Evolutionary conservation across 2,888 invertebrate genomes (phyloP).

Genomic region (Pollenia amentaria): DNA sequence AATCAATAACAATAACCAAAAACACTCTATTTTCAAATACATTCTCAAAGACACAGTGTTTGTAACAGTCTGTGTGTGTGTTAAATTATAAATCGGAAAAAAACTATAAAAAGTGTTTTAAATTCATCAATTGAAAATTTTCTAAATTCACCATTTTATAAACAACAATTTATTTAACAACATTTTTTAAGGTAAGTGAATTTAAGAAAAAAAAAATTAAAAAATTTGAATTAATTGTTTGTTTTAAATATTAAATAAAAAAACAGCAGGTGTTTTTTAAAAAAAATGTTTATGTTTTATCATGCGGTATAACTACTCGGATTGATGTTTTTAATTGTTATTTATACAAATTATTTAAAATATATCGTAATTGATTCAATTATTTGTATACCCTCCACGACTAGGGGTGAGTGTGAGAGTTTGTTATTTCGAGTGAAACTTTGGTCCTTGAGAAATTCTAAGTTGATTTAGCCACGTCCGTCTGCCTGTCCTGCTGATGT

Average conservation of each 20-base stretch:
- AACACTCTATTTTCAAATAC: slow-evolving; percentile 1
- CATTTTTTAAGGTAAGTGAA: slow-evolving; percentile 43
- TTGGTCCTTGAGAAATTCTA: too few species aligned
- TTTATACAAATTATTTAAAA: too few species aligned
- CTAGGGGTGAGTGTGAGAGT: too few species aligned
- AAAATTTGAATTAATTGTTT: background rate
- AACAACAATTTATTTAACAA: background rate
- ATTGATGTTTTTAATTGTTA: background rate
- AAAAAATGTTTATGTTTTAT: background rate
- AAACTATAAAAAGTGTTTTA: slow-evolving; percentile 8
- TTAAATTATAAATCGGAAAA: background rate
- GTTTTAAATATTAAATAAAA: background rate
- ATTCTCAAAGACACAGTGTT: background rate
- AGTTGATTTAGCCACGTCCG: too few species aligned
- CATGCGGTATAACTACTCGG: background rate
- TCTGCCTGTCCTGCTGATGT: too few species aligned
- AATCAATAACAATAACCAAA: background rate
- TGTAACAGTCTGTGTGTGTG: background rate
- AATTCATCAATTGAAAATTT: slow-evolving; percentile 11
- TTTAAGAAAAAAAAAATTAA: background rate
- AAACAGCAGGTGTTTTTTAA: background rate
- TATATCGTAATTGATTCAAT: too few species aligned
- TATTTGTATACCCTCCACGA: too few species aligned
- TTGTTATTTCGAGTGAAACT: too few species aligned
- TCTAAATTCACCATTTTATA: slow-evolving; percentile 8